Base-by-base conservation (phyloP, 2,113 vertebrate species). In the Dendropsophus ebraccatus region DNA sequence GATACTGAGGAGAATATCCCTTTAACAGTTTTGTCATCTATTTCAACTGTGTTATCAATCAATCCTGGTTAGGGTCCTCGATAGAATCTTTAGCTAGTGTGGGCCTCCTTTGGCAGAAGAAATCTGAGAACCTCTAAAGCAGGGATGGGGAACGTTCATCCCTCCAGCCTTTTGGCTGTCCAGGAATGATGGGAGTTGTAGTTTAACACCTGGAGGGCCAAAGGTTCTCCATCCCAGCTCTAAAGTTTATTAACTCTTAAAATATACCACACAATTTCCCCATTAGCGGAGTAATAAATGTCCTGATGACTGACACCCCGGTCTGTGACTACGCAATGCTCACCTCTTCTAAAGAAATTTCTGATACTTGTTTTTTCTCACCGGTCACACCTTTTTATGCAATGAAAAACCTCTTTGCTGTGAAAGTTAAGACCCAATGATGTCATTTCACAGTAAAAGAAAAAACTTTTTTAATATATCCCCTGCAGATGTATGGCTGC, bases 381-480 rank as follows among this genome's bases (percentile, higher is more conserved):
- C 17, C 17, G n/a, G 8, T 37, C 35, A 35, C 28, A 76, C 30
- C 28, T 11, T 21, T 58, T 60, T 37, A 25, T n/a, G n/a, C 23
- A 41, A n/a, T 14, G 41, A 5, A 45, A 37, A 37, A 0, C 13
- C 65, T 54, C 45, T 23, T 25, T 35, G 49, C 67, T 25, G 10
- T 23, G 49, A 37, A 45, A 70, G 25, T 21, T 16, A 52, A 30
- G 30, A 70, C 62, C 25, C 78, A 69, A 77, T 85, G 37, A 85
- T 85, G 60, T 67, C 5, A 85, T 85, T 84, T 52, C 4, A 50
- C n/a, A 85, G 28, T 47, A 14, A 69, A 37, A 50, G 50, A 78
- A 28, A 85, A 78, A 28, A 85, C 11, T 7, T 13, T 2, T 30
- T 21, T 41, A 60, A 30, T 72, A 50, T 84, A 77, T 76, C 45